Percentiles rank a stretch among this genome's conserved stretches.
Evolutionary conservation across 2,888 invertebrate species (phyloP).

Genomic region (Hydraecia micacea): DNA sequence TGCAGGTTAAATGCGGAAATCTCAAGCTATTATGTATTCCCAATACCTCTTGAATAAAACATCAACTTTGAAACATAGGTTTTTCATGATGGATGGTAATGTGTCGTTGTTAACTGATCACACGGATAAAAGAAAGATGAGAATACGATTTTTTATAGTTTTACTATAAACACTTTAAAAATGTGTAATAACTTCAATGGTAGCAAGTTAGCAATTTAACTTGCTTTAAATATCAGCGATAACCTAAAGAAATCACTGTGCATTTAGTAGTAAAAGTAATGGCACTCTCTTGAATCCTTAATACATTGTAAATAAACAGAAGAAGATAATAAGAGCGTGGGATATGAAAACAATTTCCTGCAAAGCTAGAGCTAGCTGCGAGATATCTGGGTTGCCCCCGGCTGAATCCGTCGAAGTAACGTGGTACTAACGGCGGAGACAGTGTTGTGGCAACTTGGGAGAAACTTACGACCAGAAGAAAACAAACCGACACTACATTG

Average conservation of each 20-base stretch:
- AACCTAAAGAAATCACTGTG: background rate
- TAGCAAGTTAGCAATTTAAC: slow-evolving; percentile 1
- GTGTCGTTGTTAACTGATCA: background rate
- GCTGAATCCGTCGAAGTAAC: slow-evolving; percentile 23
- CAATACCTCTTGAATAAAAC: slow-evolving; percentile 36
- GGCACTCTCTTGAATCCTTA: background rate
- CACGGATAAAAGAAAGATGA: slow-evolving; percentile 2
- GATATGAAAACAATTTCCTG: background rate
- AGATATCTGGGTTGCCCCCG: slow-evolving; percentile 11
- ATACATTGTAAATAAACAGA: background rate
- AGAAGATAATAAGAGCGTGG: background rate
- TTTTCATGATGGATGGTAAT: slow-evolving; percentile 15
- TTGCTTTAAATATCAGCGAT: background rate
- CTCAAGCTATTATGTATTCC: slow-evolving; percentile 34
- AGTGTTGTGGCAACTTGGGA: slow-evolving; percentile 9
- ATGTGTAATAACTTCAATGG: background rate
- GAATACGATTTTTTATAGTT: slow-evolving; percentile 6
- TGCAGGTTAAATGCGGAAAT: slow-evolving; percentile 44
- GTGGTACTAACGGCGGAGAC: background rate
- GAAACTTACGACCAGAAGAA: background rate
- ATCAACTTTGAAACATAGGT: slow-evolving; percentile 13
- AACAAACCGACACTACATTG: background rate
- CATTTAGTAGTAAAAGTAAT: background rate
- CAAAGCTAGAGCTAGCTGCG: background rate
- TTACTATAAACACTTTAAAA: slow-evolving; percentile 11